These are phyloP conservation scores for Uloborus diversus DNA, from an alignment of 1,140 invertebrate genomes.

Conservation along the genomic window DNA sequence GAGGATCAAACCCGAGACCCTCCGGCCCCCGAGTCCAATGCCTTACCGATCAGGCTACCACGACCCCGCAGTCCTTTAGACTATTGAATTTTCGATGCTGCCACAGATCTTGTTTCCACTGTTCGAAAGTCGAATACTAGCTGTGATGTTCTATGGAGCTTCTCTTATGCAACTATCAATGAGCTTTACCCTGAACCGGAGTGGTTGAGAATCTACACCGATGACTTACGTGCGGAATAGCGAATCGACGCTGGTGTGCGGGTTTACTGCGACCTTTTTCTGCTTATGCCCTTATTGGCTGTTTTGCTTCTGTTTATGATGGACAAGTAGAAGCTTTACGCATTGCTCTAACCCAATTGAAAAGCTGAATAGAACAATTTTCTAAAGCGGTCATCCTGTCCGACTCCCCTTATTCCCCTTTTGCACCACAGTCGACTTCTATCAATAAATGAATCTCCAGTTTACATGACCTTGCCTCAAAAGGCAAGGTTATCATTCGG, in stretches of 20 bases:
- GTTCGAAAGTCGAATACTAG: background rate
- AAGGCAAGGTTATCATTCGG: background rate
- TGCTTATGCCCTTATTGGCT: background rate
- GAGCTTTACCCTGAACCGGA: background rate
- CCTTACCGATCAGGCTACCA: too few species aligned
- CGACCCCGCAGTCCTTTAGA: background rate
- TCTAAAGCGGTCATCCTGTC: too few species aligned
- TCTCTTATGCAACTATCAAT: background rate
- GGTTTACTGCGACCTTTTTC: background rate
- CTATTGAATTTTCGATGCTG: background rate
- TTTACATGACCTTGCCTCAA: background rate
- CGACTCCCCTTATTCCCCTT: background rate
- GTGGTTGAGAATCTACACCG: too few species aligned
- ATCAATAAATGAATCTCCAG: background rate
- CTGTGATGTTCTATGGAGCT: background rate
- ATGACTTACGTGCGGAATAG: background rate
- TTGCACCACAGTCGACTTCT: background rate
- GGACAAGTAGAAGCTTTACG: too few species aligned
- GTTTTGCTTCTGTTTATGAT: background rate
- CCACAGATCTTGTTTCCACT: too few species aligned
- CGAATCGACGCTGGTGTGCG: background rate
- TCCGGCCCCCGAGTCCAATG: too few species aligned
- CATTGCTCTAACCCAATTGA: background rate
- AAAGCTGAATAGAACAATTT: background rate
- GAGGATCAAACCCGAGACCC: too few species aligned